Conservation (phyloP, 2,888 invertebrate species). For the Spatulosminthurus flaviceps region DNA sequence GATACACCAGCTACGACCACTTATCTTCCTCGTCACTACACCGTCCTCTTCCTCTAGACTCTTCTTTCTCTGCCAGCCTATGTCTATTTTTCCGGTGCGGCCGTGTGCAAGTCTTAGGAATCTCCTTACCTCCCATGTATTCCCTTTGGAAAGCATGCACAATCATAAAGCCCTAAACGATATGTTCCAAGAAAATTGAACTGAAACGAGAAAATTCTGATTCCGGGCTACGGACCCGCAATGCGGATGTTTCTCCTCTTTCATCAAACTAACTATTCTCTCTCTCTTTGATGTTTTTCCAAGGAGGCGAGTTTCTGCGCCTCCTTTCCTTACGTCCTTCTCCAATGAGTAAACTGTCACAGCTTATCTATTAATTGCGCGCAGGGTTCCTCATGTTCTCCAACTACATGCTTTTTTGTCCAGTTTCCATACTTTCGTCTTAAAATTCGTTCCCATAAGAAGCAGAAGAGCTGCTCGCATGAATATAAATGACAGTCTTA, state of each 20-base stretch:
- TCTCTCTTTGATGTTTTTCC: slow-evolving; percentile 28
- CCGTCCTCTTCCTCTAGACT: not conserved
- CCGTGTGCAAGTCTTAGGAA: not conserved
- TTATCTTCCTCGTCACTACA: slow-evolving; percentile 6
- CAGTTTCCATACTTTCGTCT: no score
- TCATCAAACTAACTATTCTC: not conserved
- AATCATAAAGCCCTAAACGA: not conserved
- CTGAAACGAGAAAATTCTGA: not conserved
- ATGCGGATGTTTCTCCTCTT: slow-evolving; percentile 47
- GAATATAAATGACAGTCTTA: no score
- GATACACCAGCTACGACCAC: not conserved
- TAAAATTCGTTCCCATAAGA: no score
- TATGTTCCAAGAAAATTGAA: slow-evolving; percentile 1
- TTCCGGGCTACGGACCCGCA: slow-evolving; percentile 27
- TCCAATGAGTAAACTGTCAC: not conserved
- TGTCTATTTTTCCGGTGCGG: slow-evolving; percentile 17
- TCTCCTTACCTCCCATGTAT: not conserved
- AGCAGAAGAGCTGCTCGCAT: no score
- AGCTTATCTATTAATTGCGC: not conserved
- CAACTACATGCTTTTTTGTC: no score
- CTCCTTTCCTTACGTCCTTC: not conserved
- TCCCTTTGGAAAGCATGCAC: not conserved
- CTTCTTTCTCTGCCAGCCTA: slow-evolving; percentile 9
- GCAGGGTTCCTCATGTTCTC: no score
- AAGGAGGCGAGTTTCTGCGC: not conserved